These are phyloP conservation scores for Hyperoodon ampullatus DNA, from an alignment of 2,113 vertebrate genomes.

Conservation along the genomic window DNA sequence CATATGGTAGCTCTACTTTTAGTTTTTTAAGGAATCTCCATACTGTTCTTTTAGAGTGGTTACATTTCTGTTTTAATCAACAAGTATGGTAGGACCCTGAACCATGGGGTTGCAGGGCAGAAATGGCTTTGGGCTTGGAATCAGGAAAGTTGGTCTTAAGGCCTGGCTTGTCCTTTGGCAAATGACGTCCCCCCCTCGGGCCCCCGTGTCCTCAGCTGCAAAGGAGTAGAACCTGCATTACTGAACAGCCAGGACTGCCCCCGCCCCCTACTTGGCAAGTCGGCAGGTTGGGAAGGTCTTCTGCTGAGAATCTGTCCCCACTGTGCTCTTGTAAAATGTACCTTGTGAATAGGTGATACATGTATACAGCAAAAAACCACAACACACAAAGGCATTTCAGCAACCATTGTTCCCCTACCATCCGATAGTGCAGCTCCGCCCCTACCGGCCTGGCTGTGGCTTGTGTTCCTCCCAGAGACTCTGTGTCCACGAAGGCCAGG, in stretches of 20 bases:
- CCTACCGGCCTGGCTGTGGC: neutral
- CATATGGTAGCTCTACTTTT: neutral
- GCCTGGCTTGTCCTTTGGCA: neutral
- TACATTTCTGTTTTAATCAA: neutral
- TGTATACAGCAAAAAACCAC: neutral
- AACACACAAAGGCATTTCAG: neutral
- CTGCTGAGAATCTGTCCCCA: neutral
- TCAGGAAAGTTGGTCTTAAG: neutral
- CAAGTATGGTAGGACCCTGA: neutral
- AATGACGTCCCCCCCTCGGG: fast-evolving
- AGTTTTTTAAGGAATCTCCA: neutral
- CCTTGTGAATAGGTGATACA: neutral
- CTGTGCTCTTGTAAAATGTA: neutral
- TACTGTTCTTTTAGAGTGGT: neutral
- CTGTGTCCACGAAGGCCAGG: neutral
- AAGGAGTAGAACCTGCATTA: neutral
- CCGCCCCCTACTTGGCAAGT: neutral
- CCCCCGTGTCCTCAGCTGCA: neutral
- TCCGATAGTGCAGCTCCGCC: neutral
- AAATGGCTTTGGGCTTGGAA: neutral
- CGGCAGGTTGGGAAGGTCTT: neutral
- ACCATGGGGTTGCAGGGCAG: too few relatives aligned
- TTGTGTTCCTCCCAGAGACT: neutral
- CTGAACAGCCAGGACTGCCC: too few relatives aligned
- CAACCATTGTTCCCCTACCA: neutral